Evolutionary conservation across 2,797 vertebrate genomes (phyloP).

Genomic region (Spinibarbus caldwelli): DNA sequence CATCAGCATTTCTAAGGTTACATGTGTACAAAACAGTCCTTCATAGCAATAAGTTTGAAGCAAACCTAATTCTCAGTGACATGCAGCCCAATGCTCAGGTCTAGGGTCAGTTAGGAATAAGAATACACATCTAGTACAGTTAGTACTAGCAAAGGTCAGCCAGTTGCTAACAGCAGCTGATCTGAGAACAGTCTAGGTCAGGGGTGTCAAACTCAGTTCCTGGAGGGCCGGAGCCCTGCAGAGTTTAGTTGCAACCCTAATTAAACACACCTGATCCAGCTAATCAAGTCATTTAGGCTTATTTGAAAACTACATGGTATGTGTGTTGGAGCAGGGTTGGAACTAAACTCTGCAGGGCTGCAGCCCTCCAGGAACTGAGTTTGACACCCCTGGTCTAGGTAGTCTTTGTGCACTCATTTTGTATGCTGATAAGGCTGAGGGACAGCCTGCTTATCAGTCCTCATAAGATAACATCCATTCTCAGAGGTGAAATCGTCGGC

Average conservation of each 20-base stretch:
- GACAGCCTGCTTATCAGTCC: background rate
- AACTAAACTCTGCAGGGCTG: too few species aligned
- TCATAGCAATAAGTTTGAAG: constrained; percentile 46
- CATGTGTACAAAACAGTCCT: constrained; percentile 46
- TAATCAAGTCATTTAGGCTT: too few species aligned
- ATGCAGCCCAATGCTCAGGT: constrained; percentile 42
- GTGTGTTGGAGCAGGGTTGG: too few species aligned
- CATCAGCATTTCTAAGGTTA: constrained; percentile 26
- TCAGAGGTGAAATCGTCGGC: background rate
- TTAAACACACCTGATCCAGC: too few species aligned
- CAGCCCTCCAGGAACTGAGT: too few species aligned
- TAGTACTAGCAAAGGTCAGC: constrained; percentile 26
- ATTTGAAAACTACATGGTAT: too few species aligned
- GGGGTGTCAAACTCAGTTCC: too few species aligned
- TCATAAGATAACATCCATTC: background rate
- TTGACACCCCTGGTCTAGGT: too few species aligned
- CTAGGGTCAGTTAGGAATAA: constrained; percentile 38
- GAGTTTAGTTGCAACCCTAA: too few species aligned
- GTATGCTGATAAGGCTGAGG: background rate
- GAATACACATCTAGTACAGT: constrained; percentile 7
- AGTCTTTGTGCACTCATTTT: constrained; percentile 18
- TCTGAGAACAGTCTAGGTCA: constrained; percentile 16
- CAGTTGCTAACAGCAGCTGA: background rate
- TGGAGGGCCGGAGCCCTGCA: too few species aligned
- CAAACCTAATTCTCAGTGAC: constrained; percentile 46